phyloP scores from a whole-genome alignment of 2,888 invertebrate genomes.

The Serripes groenlandicus region DNA sequence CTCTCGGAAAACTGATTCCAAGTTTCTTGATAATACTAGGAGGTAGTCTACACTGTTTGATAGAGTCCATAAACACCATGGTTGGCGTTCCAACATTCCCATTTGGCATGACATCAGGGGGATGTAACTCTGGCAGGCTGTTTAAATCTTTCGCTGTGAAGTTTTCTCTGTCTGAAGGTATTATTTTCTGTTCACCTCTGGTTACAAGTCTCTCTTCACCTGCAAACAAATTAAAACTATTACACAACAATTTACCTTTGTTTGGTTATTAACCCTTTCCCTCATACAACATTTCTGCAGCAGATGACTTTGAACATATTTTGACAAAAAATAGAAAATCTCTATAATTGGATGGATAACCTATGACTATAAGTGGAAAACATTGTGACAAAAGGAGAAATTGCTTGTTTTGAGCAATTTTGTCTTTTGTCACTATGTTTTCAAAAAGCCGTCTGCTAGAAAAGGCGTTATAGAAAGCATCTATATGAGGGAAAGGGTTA shows the following conservation, averaged over 20 bases:
- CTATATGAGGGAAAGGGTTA: too few species aligned
- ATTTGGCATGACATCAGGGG: slow-evolving; percentile 87
- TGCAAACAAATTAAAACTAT: slow-evolving; percentile 19
- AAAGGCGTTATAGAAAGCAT: too few species aligned
- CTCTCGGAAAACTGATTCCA: slow-evolving; percentile 85
- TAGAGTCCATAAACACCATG: slow-evolving; percentile 86
- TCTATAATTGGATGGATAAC: too few species aligned
- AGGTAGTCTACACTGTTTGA: slow-evolving; percentile 87
- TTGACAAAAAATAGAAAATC: too few species aligned
- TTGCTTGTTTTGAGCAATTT: too few species aligned
- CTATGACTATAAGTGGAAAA: too few species aligned
- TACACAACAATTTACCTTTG: not conserved
- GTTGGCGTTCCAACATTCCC: slow-evolving; percentile 89
- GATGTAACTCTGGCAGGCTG: slow-evolving; percentile 82
- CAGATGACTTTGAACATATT: too few species aligned
- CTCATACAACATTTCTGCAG: too few species aligned
- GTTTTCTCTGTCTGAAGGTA: slow-evolving; percentile 78
- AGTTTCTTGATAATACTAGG: slow-evolving; percentile 87
- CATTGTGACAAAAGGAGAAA: too few species aligned
- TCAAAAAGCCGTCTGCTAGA: too few species aligned
- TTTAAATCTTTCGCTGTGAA: slow-evolving; percentile 81
- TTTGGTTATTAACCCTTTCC: too few species aligned
- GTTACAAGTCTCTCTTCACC: slow-evolving; percentile 60
- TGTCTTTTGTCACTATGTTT: too few species aligned
- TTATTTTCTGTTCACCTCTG: slow-evolving; percentile 75